Conservation (phyloP, 2,797 vertebrate genomes). For the Babyrousa celebensis region DNA sequence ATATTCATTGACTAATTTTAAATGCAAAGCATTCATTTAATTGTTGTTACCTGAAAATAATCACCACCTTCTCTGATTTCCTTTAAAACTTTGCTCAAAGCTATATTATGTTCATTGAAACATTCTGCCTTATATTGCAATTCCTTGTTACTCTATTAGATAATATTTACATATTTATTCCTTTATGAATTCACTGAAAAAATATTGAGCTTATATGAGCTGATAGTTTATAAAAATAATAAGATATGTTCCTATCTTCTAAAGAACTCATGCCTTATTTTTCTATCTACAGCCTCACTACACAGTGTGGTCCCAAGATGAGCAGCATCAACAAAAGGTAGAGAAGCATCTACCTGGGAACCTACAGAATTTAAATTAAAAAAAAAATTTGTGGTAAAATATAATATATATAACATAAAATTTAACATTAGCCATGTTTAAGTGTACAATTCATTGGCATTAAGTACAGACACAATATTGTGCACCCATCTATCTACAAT, state of each 20-base stretch:
- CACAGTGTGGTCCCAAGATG: background rate
- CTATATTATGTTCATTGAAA: background rate
- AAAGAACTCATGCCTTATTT: background rate
- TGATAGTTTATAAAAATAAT: slow-evolving; percentile 45
- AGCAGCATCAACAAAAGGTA: background rate
- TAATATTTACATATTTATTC: background rate
- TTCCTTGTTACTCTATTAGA: background rate
- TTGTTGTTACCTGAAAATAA: background rate
- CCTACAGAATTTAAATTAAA: background rate
- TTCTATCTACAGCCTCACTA: background rate
- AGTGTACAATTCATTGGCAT: too few species aligned
- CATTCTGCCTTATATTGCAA: background rate
- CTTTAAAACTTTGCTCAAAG: background rate
- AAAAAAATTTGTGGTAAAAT: slow-evolving; percentile 35
- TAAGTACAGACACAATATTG: too few species aligned
- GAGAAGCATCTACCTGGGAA: background rate
- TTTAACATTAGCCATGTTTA: background rate
- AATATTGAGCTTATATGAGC: slow-evolving; percentile 17
- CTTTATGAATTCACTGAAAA: slow-evolving; percentile 34
- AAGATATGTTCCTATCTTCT: background rate
- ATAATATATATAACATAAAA: background rate
- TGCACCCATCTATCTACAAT: too few species aligned
- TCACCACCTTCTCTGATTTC: background rate
- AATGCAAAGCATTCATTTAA: background rate
- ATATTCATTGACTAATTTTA: background rate